Base-by-base conservation (phyloP, 1,140 invertebrate genomes). In the Hydropsyche tenuis region DNA sequence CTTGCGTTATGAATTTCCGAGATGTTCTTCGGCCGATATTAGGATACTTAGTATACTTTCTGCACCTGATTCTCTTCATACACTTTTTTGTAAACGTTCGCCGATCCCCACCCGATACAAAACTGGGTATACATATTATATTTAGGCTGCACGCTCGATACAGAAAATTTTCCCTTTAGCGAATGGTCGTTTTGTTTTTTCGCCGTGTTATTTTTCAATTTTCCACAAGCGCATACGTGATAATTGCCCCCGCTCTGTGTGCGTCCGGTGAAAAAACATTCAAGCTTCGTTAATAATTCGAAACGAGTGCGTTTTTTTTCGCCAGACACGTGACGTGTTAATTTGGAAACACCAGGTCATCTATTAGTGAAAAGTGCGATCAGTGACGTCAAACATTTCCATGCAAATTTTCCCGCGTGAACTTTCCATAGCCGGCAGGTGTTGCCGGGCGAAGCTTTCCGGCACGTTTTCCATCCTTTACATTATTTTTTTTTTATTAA, bases 371-470 rank as follows among this genome's bases (percentile, higher is more conserved):
- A 68, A 48, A 27, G 16, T 48, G 65, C 23, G 43, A 68, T 68
- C 45, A 27, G 16, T 65, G 63, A 65, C 63, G 63, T 65, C 22
- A 22, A 48, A 68, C 65, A 68, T 68, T 68, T 48, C 18, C 43
- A 68, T 68, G 45, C 65, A 68, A 68, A 68, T 68, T 68, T 48
- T 5, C 18, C 16, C 5, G 30, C 30, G 2, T 23, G 22, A 60
- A 60, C 22, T 60, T 12, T 18, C 22, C 30, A 37, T 9, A 37
- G 51, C 4, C 45, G 65, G 27, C 65, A 68, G 65, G 65, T 68
- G 65, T 68, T 45, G 45, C 45, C 42, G 7, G 22, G 3, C 14
- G 27, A 23, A 22, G 27, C 37, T 37, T 64, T 30, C 27, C 62
- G 4, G 12, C 16, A n/a, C 45, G 45, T 48, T 16, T 48, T 25